A percentile compares a stretch with the other conserved stretches of the same genome.
Conservation (phyloP, 2,113 vertebrate species). For the Clarias macrocephalus region DNA sequence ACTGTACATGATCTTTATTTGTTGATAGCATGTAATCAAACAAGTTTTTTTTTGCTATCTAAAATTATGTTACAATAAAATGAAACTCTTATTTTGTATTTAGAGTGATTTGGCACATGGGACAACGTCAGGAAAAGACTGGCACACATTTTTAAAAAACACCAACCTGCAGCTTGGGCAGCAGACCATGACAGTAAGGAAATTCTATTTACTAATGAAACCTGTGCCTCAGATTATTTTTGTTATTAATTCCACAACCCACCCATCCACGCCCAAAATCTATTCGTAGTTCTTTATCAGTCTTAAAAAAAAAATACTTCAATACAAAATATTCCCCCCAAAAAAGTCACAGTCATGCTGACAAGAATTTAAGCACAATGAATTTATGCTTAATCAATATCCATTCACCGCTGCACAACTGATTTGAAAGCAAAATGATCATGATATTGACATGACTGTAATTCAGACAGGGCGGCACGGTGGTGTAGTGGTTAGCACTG, state of each 20-base stretch:
- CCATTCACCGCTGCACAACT: too few species aligned
- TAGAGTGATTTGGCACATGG: constrained; percentile 55
- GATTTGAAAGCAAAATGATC: not conserved
- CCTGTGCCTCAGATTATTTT: not conserved
- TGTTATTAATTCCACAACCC: not conserved
- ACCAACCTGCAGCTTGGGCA: constrained; percentile 63
- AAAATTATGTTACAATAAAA: not conserved
- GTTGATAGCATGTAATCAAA: not conserved
- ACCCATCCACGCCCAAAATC: not conserved
- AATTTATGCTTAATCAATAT: not conserved
- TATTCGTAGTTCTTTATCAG: not conserved
- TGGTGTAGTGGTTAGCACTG: too few species aligned
- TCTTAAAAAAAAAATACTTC: not conserved
- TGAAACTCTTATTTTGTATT: constrained; percentile 36
- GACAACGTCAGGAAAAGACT: constrained; percentile 43
- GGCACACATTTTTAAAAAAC: constrained; percentile 38
- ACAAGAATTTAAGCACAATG: not conserved
- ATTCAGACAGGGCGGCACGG: not conserved
- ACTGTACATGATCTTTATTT: not conserved
- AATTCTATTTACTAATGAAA: not conserved
- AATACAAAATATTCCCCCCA: not conserved
- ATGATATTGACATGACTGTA: not conserved
- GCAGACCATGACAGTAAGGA: constrained; percentile 74
- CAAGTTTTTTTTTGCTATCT: not conserved
- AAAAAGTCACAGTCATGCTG: not conserved